Evolutionary conservation across 2,888 invertebrate genomes (phyloP), one percentile per base, ranked within the genome.

Genomic region (Ophion ellenae): DNA sequence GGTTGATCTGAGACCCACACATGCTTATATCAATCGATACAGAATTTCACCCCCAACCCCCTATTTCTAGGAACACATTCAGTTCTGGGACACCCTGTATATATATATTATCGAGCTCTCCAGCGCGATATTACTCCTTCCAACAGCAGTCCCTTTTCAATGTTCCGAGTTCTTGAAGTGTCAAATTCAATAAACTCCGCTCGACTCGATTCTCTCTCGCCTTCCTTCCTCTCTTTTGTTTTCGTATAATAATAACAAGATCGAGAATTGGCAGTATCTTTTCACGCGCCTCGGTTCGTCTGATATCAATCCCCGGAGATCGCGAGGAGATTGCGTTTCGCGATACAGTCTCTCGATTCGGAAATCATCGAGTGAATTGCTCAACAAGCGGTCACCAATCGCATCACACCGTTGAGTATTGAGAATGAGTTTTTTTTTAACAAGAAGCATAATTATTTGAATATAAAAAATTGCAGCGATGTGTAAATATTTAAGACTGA

Each of bases 131-230:
- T 86, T 81, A 61, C 81, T 77, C 79, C 69, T 85, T 47, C 53
- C 76, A 67, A 74, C 63, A 69, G 45, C 73, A 85, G 76, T 88
- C 92, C 91, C 92, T 93, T 93, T 94, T 93, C 93, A 94, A 94
- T 93, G 93, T 93, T 92, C 93, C 92, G 93, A 93, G 90, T 94
- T 93, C 92, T 93, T 93, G 90, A 89, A 93, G 93, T 94, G 94
- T 93, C 94, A 94, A 94, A 94, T 94, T 93, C 91, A 92, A 94
- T 94, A 93, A 94, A 89, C 89, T 84, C 57, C 76, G 64, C 76
- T 71, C 75, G 78, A 84, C 83, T 82, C 84, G 74, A 76, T 79
- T 81, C 81, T 32, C 32, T 45, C 66, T 53, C 73, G 45, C 28
- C 9, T 69, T 40, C 59, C 61, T 77, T 53, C 63, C 78, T 74